Evolutionary conservation across 2,888 invertebrate species (phyloP).

Genomic region (Stictocephala bisonia): DNA sequence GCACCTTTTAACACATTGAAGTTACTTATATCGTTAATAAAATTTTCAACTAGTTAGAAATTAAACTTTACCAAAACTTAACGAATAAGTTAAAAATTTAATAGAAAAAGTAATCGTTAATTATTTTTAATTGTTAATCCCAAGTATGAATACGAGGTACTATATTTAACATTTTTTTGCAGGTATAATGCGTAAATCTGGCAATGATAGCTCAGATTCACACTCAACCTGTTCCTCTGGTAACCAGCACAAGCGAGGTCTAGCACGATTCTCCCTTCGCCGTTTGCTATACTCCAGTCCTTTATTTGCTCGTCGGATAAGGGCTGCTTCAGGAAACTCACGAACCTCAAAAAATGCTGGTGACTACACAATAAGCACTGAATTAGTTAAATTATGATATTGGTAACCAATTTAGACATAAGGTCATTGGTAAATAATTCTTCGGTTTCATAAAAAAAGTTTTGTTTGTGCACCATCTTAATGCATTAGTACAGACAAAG

Average conservation of each 20-base stretch:
- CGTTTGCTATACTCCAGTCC: slow-evolving; percentile 78
- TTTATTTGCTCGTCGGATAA: slow-evolving; percentile 73
- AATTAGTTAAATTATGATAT: neutral
- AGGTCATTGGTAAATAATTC: neutral
- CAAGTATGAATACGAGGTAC: too few species aligned
- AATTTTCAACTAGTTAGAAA: too few species aligned
- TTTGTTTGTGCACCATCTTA: too few species aligned
- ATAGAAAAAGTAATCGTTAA: too few species aligned
- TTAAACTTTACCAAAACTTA: too few species aligned
- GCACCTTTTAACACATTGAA: too few species aligned
- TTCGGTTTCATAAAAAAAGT: neutral
- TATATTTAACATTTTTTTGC: too few species aligned
- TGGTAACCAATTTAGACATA: neutral
- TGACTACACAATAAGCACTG: too few species aligned
- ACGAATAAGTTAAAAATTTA: too few species aligned
- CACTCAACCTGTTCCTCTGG: slow-evolving; percentile 56
- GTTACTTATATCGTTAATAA: too few species aligned
- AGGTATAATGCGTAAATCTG: slow-evolving; percentile 46
- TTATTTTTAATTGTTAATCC: too few species aligned
- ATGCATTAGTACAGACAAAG: too few species aligned
- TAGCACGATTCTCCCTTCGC: slow-evolving; percentile 74
- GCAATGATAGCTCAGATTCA: slow-evolving; percentile 48
- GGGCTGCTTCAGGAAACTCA: slow-evolving; percentile 50
- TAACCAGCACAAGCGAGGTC: slow-evolving; percentile 64
- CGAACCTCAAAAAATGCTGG: slow-evolving; percentile 32